Evolutionary conservation across 1,140 invertebrate genomes (phyloP), one percentile per base, ranked within the genome.

Genomic region (Phthorimaea operculella): DNA sequence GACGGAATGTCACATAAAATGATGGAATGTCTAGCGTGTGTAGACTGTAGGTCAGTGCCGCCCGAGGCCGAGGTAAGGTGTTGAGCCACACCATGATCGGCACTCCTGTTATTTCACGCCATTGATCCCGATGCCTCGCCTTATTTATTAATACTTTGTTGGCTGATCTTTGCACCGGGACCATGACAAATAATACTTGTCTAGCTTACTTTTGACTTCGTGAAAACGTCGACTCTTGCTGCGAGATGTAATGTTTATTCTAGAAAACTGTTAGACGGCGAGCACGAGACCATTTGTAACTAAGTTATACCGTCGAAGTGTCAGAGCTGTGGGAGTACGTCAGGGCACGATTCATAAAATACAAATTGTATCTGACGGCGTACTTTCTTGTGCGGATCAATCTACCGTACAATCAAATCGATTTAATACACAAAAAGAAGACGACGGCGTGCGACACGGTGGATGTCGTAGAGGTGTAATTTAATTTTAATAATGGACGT

Each of bases 61-160:
- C 11, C 47, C 51, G 15, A 28, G 51, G 44, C 56, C 51, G 48
- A 51, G 33, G 54, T 47, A 45, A 47, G 8, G 44, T 47, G 44
- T 14, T 9, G n/a, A 53, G 52, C 15, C 15, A 21, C 39, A 54
- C 39, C 18, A 60, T 44, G 56, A 56, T 55, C 58, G 51, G 54
- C 44, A 66, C 70, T 68, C 66, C 68, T 72, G 65, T 76, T 68
- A 76, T 72, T 76, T 76, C 61, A 61, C 62, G 63, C 60, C 64
- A 71, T 74, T 69, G 62, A 69, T 63, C 58, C 59, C 56, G 61
- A 58, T 55, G 55, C 58, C 62, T 62, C 57, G 58, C 58, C 66
- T 66, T 67, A 66, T 74, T 73, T 71, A 68, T 63, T 61, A 63
- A 63, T 60, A 64, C 57, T 59, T 59, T 59, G 51, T 42, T 59